Base-by-base conservation (phyloP, 2,113 vertebrate species). In the Chaetodon trifascialis region DNA sequence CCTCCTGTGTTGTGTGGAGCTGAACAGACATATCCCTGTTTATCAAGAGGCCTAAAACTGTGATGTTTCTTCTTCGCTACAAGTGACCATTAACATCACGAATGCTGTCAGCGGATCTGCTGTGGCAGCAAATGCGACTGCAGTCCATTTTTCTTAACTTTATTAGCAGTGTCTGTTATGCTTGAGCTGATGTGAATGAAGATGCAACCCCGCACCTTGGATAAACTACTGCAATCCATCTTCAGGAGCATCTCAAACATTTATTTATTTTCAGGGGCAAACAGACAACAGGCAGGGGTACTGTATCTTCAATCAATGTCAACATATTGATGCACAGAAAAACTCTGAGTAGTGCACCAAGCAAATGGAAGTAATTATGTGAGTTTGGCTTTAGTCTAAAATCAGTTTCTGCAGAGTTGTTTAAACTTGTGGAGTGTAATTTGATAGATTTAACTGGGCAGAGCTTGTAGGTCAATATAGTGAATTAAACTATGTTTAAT, bases 171-270 rank as follows among this genome's bases (percentile, higher is more conserved):
- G 74, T 62, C 56, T 83, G 49, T 51, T 76, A 65, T 56, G 25
- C 82, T 25, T 76, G 10, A 62, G 56, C 47, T 49, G 47, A 60
- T 36, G 70, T 73, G 64, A 83, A 64, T 25, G 76, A 85, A 85
- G 62, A 51, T 69, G 59, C 54, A 11, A 71, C 42, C n/a, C n/a
- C 17, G 12, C 30, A 64, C 52, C 17, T 38, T 6, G n/a, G 16
- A 47, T 58, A 25, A 70, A 86, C 56, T 19, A 56, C 77, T 30
- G 52, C 40, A 64, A 84, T 79, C 52, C 46, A 73, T 81, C 83
- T 79, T 51, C 17, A 79, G 55, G 42, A 59, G 59, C 46, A 7
- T 25, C 56, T 70, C 76, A 62, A 69, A 49, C 58, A 23, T 36
- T 63, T 3, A 79, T 82, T 78, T 67, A 17, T 77, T 76, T 67